phyloP scores from a whole-genome alignment of 2,888 invertebrate genomes.

The Pollenia griseotomentosa region DNA sequence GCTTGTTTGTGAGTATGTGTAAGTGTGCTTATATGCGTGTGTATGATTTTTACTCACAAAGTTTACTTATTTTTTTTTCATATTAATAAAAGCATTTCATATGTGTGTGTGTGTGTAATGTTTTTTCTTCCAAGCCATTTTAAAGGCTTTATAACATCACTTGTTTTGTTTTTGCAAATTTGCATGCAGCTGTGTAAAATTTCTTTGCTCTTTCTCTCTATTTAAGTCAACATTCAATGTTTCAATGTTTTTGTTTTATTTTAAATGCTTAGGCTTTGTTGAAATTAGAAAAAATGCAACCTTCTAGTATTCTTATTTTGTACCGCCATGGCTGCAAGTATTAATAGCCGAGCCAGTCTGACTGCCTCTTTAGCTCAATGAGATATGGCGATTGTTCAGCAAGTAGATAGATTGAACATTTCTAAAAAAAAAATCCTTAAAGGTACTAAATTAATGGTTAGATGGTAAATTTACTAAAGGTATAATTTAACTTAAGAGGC shows the following conservation, averaged over 20 bases:
- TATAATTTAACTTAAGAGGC: too few relatives aligned
- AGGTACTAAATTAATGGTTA: not conserved
- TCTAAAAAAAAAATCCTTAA: not conserved
- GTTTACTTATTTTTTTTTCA: not conserved
- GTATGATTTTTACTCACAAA: slow-evolving; percentile 26
- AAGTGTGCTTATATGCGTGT: slow-evolving; percentile 29
- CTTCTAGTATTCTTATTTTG: slow-evolving; percentile 11
- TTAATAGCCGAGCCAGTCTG: not conserved
- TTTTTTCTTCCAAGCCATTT: slow-evolving; percentile 57
- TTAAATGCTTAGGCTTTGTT: slow-evolving; percentile 10
- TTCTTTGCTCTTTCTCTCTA: slow-evolving; percentile 20
- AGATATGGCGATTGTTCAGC: not conserved
- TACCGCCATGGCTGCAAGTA: not conserved
- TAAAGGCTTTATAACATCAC: slow-evolving; percentile 60
- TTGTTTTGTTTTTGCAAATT: slow-evolving; percentile 35
- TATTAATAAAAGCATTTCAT: slow-evolving; percentile 26
- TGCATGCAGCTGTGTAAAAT: not conserved
- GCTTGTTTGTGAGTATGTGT: slow-evolving; percentile 5
- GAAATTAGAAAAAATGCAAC: not conserved
- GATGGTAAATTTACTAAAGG: too few relatives aligned
- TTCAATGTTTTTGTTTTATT: slow-evolving; percentile 74
- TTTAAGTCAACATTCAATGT: slow-evolving; percentile 70
- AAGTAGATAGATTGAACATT: not conserved
- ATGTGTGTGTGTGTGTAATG: not conserved
- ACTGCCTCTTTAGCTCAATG: slow-evolving; percentile 11